Conservation (phyloP, 2,888 invertebrate genomes). For the Frankliniella fusca region DNA sequence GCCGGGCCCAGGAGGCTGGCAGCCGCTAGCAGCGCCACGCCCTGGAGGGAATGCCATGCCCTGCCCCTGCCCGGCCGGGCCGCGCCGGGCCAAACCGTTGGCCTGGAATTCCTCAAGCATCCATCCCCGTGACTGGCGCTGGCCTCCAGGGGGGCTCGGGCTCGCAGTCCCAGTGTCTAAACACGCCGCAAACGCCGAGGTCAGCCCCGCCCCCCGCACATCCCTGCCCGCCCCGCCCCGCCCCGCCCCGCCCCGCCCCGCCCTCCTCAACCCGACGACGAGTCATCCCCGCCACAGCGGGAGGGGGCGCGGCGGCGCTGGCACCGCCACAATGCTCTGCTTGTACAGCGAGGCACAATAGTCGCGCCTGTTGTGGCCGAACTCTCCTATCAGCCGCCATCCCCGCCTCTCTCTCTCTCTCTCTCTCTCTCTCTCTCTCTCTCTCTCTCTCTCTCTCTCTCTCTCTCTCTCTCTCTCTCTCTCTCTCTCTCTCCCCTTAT, state of each 20-base stretch:
- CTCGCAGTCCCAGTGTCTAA: neutral
- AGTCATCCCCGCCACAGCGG: no score
- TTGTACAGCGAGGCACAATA: no score
- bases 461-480: neutral
- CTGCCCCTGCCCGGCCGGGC: no score
- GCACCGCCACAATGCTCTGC: no score
- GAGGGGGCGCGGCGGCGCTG: no score
- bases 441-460: neutral
- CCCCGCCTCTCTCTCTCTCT: neutral
- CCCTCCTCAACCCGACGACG: neutral
- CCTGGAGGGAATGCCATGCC: no score
- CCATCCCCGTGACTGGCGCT: neutral
- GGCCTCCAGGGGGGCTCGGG: neutral
- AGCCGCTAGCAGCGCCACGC: neutral
- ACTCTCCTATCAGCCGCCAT: neutral
- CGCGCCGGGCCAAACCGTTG: no score
- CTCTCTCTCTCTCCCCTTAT: neutral
- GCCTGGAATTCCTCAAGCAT: neutral
- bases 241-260: neutral
- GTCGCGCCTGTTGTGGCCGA: no score
- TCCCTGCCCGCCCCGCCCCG: no score
- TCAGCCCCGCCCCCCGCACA: neutral
- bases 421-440: constrained; percentile 24
- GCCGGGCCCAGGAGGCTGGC: neutral
- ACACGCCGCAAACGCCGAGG: neutral